phyloP scores from a whole-genome alignment of 2,797 vertebrate genomes.

The Liasis olivaceus region DNA sequence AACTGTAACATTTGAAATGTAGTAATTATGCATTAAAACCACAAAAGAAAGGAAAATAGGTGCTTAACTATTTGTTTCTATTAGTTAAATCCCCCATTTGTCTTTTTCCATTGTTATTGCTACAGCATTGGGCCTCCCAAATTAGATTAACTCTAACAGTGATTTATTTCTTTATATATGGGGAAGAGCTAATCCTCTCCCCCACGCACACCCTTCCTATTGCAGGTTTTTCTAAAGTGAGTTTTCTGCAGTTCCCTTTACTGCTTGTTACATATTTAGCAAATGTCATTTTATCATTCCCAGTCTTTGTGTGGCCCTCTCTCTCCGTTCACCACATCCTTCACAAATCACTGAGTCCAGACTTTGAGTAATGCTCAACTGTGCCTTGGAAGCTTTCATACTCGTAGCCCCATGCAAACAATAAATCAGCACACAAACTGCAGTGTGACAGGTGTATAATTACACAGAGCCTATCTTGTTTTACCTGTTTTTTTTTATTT shows the following conservation, averaged over 20 bases:
- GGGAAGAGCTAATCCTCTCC: conserved; percentile 18
- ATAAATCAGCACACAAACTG: conserved; percentile 7
- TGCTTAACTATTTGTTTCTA: conserved; percentile 60
- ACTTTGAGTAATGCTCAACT: conserved; percentile 17
- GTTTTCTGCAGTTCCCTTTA: not conserved
- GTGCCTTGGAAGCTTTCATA: not conserved
- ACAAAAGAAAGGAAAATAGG: conserved; percentile 46
- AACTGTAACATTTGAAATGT: conserved; percentile 34
- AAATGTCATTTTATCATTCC: not conserved
- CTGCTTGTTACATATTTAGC: not conserved
- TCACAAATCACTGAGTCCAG: not conserved
- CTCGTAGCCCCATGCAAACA: not conserved
- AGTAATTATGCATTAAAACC: conserved; percentile 49
- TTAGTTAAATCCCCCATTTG: conserved; percentile 46
- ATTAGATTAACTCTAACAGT: conserved; percentile 49
- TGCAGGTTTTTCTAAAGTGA: not conserved
- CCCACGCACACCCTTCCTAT: not conserved
- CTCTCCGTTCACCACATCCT: not conserved
- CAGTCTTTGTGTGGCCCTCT: not conserved
- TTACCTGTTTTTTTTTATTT: not conserved
- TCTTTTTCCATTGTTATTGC: conserved; percentile 27
- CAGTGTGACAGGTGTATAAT: conserved; percentile 2
- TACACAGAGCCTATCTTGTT: not conserved
- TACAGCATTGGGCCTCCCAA: conserved; percentile 38
- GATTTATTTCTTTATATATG: conserved; percentile 42